Percentiles rank a stretch among this genome's conserved stretches.
These are phyloP conservation scores for Drosophila biarmipes DNA, from an alignment of 1,140 invertebrate genomes.

Conservation along the genomic window DNA sequence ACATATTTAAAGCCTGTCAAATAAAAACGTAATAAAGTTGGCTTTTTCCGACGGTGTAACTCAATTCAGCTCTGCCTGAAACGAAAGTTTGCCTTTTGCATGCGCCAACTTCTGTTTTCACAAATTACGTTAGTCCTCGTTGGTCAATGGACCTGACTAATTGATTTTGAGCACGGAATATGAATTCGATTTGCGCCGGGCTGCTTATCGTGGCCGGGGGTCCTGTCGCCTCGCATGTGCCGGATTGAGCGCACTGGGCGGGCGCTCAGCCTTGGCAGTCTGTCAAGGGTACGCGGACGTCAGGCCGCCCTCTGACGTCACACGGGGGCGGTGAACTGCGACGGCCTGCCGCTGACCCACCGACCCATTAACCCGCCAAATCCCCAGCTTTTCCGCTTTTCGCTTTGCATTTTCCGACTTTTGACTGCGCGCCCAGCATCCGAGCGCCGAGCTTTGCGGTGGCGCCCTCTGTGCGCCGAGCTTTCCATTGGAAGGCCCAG, in stretches of 20 bases:
- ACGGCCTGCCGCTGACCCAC: slow-evolving; percentile 14
- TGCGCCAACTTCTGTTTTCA: background rate
- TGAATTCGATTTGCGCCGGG: slow-evolving; percentile 37
- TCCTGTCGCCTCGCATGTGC: slow-evolving; percentile 4
- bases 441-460: slow-evolving; percentile 13
- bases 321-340: slow-evolving; percentile 15
- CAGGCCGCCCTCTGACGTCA: slow-evolving; percentile 20
- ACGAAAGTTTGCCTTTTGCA: background rate
- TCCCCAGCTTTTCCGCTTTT: background rate
- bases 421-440: slow-evolving; percentile 48
- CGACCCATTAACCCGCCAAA: slow-evolving; percentile 6
- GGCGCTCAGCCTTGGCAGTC: slow-evolving; percentile 35
- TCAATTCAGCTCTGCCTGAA: background rate
- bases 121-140: slow-evolving; percentile 1
- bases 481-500: slow-evolving; percentile 30
- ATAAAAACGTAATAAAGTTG: no score
- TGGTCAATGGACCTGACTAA: slow-evolving; percentile 41
- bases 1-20: no score
- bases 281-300: slow-evolving; percentile 6
- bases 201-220: slow-evolving; percentile 17
- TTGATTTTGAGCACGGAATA: slow-evolving; percentile 45
- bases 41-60: background rate
- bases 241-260: slow-evolving; percentile 15
- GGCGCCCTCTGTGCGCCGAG: slow-evolving; percentile 32
- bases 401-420: background rate